phyloP scores from a whole-genome alignment of 2,888 invertebrate genomes.

The Nomada ferruginata region DNA sequence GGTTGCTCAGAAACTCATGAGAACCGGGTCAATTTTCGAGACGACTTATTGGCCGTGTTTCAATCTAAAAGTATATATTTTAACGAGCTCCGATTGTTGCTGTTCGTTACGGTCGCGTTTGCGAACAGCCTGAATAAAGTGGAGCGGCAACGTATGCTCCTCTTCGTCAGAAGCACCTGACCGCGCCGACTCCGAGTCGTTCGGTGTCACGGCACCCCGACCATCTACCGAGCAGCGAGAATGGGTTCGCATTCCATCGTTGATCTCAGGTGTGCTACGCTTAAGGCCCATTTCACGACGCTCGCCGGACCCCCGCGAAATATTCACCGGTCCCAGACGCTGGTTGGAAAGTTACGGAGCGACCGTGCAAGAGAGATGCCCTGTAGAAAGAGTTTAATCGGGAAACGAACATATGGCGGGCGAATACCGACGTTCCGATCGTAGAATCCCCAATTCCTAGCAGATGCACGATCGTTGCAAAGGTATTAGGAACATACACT shows the following conservation, averaged over 20 bases:
- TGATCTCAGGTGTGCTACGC: conserved; percentile 42
- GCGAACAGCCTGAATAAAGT: conserved; percentile 38
- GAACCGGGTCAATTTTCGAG: too few species aligned
- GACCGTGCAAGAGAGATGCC: neutral
- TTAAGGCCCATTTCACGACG: conserved; percentile 39
- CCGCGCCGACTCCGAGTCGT: conserved; percentile 19
- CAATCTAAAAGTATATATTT: conserved; percentile 9
- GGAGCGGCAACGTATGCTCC: conserved; percentile 37
- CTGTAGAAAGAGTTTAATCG: neutral
- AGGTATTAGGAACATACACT: too few species aligned
- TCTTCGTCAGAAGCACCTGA: conserved; percentile 46
- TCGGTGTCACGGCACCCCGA: conserved; percentile 53
- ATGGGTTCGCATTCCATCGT: conserved; percentile 60
- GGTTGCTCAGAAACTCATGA: too few species aligned
- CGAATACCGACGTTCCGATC: too few species aligned
- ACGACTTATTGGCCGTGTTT: too few species aligned
- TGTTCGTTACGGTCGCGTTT: neutral
- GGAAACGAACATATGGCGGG: neutral
- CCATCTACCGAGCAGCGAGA: conserved; percentile 55
- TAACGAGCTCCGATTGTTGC: conserved; percentile 24
- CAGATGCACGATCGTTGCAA: too few species aligned
- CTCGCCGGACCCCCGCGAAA: conserved; percentile 30
- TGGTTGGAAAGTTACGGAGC: neutral
- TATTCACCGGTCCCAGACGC: conserved; percentile 15
- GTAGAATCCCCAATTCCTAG: too few species aligned